Percentiles rank a stretch among this genome's conserved stretches.
These are phyloP conservation scores for Chironomus riparius DNA, from an alignment of 2,888 invertebrate genomes.

Conservation along the genomic window DNA sequence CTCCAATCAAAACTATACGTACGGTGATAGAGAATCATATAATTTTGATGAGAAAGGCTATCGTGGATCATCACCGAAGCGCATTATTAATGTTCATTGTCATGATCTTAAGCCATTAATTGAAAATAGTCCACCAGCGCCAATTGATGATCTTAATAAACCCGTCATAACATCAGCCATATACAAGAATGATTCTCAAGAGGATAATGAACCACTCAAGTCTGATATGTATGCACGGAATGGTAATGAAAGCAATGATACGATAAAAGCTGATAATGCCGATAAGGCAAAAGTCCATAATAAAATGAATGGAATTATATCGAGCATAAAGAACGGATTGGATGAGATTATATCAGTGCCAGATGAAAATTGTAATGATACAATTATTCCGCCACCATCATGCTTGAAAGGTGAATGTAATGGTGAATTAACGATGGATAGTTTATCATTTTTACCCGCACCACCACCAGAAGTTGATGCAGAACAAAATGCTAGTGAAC, in stretches of 20 bases:
- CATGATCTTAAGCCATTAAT: conserved; percentile 35
- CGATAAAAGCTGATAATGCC: not conserved
- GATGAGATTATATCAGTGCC: conserved; percentile 8
- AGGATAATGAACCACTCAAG: not conserved
- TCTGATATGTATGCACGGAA: not conserved
- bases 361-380: conserved; percentile 10
- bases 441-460: conserved; percentile 14
- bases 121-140: conserved; percentile 29
- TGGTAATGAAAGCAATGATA: not conserved
- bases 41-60: conserved; percentile 65
- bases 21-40: conserved; percentile 71
- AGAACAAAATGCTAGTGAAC: not conserved
- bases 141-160: conserved; percentile 39
- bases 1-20: conserved; percentile 65
- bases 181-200: conserved; percentile 51
- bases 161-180: conserved; percentile 63
- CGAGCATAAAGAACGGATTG: not conserved
- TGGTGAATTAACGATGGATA: conserved; percentile 17
- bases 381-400: not conserved
- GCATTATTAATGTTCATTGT: conserved; percentile 48
- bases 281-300: not conserved
- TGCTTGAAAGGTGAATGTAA: conserved; percentile 2
- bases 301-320: conserved; percentile 19
- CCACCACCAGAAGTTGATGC: not conserved
- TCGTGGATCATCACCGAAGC: conserved; percentile 36